Evolutionary conservation across 2,113 vertebrate genomes (phyloP), one percentile per base, ranked within the genome.

Genomic region (Drymodes brunneopygia): DNA sequence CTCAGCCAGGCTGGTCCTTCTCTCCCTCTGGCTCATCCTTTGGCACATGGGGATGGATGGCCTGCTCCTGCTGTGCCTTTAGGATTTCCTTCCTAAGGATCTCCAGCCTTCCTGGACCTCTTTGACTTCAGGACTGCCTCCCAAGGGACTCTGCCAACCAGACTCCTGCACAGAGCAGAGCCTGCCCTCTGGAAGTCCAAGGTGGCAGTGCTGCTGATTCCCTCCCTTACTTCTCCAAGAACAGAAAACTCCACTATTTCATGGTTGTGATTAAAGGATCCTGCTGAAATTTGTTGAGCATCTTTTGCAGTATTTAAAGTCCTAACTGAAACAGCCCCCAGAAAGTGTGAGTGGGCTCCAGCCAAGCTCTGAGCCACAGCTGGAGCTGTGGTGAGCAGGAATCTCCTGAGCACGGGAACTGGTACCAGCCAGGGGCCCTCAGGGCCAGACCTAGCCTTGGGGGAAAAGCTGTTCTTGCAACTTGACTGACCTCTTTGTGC

Each of bases 301-400:
- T 7, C 22, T 47, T 27, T 28, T 72, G 38, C 75, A 53, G 35
- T 42, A 47, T 81, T 83, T 77, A 4, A 88, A 81, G 14, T 15
- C 20, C 42, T 45, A 69, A 69, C 14, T 66, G 28, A 45, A 86
- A 61, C 1, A 73, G 31, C 13, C 50, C 28, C 20, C 25, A 21
- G 7, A 7, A 81, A 38, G 11, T 29, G 61, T 0, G 1, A 42
- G 42, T 12, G 29, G 62, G 65, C 29, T 82, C 57, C 17, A 40
- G 23, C 45, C 0, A 0, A 21, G 12, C 25, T 56, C 45, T 2
- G 16, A 36, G 33, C 24, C 60, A 73, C 56, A 56, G 56, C 1
- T 71, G 2, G 1, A 81, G 60, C 36, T 80, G 82, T 35, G 47
- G 57, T 31, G 72, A 85, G 62, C 53, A 65, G 62, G 81, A 66